Conservation (phyloP, 1,140 invertebrate genomes). For the Propsilocerus akamusi region DNA sequence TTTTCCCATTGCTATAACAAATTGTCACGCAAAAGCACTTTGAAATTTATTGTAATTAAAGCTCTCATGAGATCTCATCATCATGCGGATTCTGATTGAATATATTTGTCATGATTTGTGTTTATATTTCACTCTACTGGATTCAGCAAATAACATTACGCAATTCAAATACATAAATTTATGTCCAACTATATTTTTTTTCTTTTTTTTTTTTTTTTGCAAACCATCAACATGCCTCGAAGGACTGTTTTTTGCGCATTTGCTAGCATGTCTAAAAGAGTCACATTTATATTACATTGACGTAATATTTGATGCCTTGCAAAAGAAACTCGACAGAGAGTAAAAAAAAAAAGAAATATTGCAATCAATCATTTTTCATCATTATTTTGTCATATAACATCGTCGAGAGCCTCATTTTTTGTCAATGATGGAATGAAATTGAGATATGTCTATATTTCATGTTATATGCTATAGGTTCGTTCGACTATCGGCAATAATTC, state of each 20-base stretch:
- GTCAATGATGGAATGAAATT: neutral
- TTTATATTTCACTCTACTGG: too few relatives aligned
- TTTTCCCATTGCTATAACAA: too few relatives aligned
- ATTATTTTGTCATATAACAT: slow-evolving; percentile 3
- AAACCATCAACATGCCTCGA: neutral
- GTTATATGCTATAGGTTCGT: neutral
- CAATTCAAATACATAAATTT: too few relatives aligned
- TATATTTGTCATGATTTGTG: too few relatives aligned
- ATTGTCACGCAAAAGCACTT: too few relatives aligned
- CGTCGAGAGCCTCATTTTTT: neutral
- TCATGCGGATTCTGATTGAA: too few relatives aligned
- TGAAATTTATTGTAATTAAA: too few relatives aligned
- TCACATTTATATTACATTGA: neutral
- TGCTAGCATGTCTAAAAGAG: neutral
- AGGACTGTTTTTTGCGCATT: neutral
- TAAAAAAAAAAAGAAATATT: neutral
- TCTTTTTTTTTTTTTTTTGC: too few relatives aligned
- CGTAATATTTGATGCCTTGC: neutral
- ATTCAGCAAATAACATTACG: too few relatives aligned
- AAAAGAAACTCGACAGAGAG: neutral
- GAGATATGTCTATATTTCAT: slow-evolving; percentile 2
- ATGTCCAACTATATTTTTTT: too few relatives aligned
- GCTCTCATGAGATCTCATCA: too few relatives aligned
- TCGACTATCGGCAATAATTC: neutral
- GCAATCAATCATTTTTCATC: slow-evolving; percentile 3